Conservation (phyloP, 1,140 invertebrate species). For the Alviniconcha marisindica region DNA sequence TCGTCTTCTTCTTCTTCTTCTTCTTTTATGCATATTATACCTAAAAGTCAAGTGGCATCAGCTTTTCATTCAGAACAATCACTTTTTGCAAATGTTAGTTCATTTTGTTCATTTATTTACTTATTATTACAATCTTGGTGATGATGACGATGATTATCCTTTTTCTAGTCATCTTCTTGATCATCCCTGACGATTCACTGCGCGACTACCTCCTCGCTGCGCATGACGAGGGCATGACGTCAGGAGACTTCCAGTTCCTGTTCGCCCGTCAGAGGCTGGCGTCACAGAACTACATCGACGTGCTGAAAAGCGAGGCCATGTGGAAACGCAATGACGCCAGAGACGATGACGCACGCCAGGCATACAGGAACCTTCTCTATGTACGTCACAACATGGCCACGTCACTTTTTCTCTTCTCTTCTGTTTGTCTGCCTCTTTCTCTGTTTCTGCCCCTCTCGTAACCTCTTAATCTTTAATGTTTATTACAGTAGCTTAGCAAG, state of each 20-base stretch:
- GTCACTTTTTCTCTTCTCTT: background rate
- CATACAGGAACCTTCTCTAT: conserved; percentile 55
- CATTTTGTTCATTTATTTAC: too few relatives aligned
- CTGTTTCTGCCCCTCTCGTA: background rate
- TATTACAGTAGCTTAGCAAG: too few relatives aligned
- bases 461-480: too few relatives aligned
- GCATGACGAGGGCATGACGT: conserved; percentile 53
- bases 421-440: too few relatives aligned
- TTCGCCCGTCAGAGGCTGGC: conserved; percentile 50
- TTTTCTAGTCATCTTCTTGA: conserved; percentile 55
- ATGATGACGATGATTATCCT: too few relatives aligned
- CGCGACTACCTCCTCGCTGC: conserved; percentile 53
- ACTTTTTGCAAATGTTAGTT: too few relatives aligned
- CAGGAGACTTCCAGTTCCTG: conserved; percentile 61
- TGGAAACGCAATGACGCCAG: conserved; percentile 49
- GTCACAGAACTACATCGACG: conserved; percentile 32
- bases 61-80: too few relatives aligned
- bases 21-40: too few relatives aligned
- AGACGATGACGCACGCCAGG: conserved; percentile 46
- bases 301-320: conserved; percentile 37
- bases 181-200: conserved; percentile 50
- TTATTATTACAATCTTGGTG: too few relatives aligned
- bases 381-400: conserved; percentile 37
- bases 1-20: too few relatives aligned
- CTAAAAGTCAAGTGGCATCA: too few relatives aligned